Percentiles rank a stretch among this genome's conserved stretches.
These are phyloP conservation scores for Ophioninae sp. DNA, from an alignment of 2,888 invertebrate species.

Conservation along the genomic window DNA sequence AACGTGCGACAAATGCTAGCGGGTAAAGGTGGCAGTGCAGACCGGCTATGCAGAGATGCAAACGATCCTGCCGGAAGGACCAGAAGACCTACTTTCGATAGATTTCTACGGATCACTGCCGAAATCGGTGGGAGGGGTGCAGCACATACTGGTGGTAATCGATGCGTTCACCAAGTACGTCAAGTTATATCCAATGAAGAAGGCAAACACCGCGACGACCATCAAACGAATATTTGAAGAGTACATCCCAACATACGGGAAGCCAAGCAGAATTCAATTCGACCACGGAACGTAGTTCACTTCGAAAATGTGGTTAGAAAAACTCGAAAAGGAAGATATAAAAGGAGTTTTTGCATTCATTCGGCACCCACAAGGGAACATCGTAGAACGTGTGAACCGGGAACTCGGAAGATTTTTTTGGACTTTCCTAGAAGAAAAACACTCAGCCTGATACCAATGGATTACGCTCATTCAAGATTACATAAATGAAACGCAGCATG, in stretches of 20 bases:
- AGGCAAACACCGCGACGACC: conserved; percentile 8
- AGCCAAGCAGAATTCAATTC: too few relatives aligned
- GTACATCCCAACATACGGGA: too few relatives aligned
- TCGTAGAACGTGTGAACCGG: conserved; percentile 15
- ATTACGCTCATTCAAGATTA: background rate
- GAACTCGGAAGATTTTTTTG: conserved; percentile 15
- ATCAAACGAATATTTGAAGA: too few relatives aligned
- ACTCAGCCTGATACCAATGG: conserved; percentile 12
- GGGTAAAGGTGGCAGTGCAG: background rate
- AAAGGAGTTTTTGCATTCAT: conserved; percentile 10
- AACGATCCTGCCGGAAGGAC: background rate
- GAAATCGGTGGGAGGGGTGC: background rate
- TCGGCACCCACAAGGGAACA: conserved; percentile 29
- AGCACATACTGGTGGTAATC: conserved; percentile 12
- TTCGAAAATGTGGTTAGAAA: background rate
- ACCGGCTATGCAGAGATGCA: background rate
- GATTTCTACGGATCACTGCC: conserved; percentile 22
- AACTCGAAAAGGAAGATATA: background rate
- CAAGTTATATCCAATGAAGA: background rate
- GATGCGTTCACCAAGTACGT: conserved; percentile 29
- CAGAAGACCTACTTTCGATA: conserved; percentile 4
- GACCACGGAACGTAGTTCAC: conserved; percentile 31
- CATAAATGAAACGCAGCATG: conserved; percentile 17
- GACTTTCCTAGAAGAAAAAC: background rate
- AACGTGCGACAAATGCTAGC: background rate